phyloP scores from a whole-genome alignment of 2,797 vertebrate species.

The Coluber constrictor region DNA sequence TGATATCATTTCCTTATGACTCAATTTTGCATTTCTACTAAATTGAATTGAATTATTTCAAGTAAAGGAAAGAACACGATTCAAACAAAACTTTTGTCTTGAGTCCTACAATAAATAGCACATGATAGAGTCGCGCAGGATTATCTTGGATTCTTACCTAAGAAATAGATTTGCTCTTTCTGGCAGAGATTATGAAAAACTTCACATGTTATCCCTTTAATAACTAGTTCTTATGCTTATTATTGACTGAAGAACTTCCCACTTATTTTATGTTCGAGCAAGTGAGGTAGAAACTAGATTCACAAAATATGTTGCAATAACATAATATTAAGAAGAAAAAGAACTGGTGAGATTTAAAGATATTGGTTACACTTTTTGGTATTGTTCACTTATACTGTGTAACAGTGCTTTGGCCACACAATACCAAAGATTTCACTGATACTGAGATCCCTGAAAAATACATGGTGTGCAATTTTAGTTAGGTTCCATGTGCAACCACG shows the following conservation, averaged over 20 bases:
- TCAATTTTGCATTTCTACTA: not conserved
- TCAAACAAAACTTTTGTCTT: not conserved
- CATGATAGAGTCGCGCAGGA: not conserved
- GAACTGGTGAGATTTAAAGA: not conserved
- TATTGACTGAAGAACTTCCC: not conserved
- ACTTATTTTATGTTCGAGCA: not conserved
- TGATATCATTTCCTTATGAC: not conserved
- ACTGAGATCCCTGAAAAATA: not conserved
- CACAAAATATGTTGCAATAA: not conserved
- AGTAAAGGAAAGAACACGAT: not conserved
- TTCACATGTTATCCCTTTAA: not conserved
- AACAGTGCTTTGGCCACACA: not conserved
- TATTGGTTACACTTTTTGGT: not conserved
- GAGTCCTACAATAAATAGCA: not conserved
- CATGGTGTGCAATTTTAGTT: not conserved
- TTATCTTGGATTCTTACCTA: not conserved
- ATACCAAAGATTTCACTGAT: not conserved
- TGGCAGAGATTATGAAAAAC: fast-evolving
- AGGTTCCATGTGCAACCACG: not conserved
- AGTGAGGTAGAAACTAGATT: not conserved
- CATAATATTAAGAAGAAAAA: not conserved
- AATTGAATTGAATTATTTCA: not conserved
- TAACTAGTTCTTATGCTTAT: not conserved
- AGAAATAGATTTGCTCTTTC: not conserved
- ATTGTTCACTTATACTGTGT: not conserved